Percentiles rank a stretch among this genome's conserved stretches.
Evolutionary conservation across 2,797 vertebrate genomes (phyloP).

Genomic region (Tokudaia muenninki): DNA sequence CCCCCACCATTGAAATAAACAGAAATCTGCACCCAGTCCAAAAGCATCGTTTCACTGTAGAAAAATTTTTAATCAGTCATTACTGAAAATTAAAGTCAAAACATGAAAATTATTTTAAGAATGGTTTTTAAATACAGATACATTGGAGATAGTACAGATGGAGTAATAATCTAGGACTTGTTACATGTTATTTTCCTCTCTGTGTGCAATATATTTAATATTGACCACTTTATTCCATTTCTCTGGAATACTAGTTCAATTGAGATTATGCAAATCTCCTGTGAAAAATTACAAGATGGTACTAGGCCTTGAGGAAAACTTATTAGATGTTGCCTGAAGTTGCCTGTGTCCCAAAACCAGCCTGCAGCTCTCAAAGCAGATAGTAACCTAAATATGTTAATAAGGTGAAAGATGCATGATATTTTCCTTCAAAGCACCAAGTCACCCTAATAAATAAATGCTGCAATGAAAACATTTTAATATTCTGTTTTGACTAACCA

Average conservation of each 20-base stretch:
- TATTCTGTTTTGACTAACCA: neutral
- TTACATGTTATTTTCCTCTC: neutral
- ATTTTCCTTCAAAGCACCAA: neutral
- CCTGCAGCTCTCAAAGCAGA: neutral
- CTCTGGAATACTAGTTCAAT: neutral
- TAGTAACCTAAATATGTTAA: neutral
- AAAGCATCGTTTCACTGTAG: neutral
- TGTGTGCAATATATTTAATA: neutral
- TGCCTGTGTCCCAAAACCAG: neutral
- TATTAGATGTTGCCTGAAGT: neutral
- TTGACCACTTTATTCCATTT: neutral
- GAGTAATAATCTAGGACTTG: neutral
- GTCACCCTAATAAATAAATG: neutral
- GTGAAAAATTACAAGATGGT: neutral
- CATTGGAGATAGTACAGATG: neutral
- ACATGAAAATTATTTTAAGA: neutral
- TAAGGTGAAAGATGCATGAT: neutral
- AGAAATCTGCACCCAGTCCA: neutral
- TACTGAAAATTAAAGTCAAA: slow-evolving; percentile 29
- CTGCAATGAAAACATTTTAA: neutral
- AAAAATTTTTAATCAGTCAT: neutral
- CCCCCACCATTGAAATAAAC: slow-evolving; percentile 9
- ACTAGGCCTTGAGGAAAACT: neutral
- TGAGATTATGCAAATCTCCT: neutral
- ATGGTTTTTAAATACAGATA: neutral